Conservation (phyloP, 2,797 vertebrate species). For the Sciaenops ocellatus region DNA sequence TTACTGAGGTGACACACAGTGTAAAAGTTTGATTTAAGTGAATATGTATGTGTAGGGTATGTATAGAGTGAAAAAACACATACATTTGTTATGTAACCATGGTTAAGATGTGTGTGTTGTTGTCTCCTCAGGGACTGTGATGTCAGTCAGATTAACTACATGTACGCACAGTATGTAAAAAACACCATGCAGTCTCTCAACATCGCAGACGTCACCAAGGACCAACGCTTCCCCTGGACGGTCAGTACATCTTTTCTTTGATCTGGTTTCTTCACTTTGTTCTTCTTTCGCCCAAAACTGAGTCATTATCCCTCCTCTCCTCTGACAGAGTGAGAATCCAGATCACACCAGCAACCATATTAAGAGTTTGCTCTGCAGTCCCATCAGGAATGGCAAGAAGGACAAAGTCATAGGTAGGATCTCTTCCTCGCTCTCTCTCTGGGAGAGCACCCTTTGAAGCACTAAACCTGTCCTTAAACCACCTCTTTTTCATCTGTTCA, state of each 20-base stretch:
- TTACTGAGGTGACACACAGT: too few relatives aligned
- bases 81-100: too few relatives aligned
- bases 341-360: conserved; percentile 83
- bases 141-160: conserved; percentile 94
- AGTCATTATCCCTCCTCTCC: conserved; percentile 26
- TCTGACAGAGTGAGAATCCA: conserved; percentile 88
- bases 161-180: conserved; percentile 96
- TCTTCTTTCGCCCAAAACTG: background rate
- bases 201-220: conserved; percentile 91
- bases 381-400: conserved; percentile 97
- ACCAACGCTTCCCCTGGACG: conserved; percentile 93
- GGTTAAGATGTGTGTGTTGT: conserved; percentile 5
- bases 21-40: too few relatives aligned
- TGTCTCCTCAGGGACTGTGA: conserved; percentile 87
- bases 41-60: too few relatives aligned
- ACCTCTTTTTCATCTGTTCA: conserved; percentile 4
- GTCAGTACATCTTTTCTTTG: conserved; percentile 79
- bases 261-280: background rate
- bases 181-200: conserved; percentile 95
- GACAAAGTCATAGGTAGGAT: conserved; percentile 97
- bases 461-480: background rate
- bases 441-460: background rate
- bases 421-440: background rate
- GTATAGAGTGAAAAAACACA: too few relatives aligned
- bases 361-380: conserved; percentile 95